Conservation (phyloP, 2,888 invertebrate genomes). For the Philonicus albiceps region DNA sequence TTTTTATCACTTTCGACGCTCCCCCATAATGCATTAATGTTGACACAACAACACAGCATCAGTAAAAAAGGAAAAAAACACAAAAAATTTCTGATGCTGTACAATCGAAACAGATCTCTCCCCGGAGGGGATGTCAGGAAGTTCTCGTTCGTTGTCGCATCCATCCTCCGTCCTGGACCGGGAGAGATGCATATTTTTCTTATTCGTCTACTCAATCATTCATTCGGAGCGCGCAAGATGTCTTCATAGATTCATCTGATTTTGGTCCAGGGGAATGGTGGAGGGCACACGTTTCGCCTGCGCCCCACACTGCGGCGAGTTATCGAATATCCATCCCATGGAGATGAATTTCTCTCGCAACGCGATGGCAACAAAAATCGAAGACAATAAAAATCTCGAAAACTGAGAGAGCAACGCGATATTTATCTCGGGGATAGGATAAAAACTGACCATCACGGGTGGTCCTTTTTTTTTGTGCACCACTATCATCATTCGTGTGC, state of each 20-base stretch:
- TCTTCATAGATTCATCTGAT: slow-evolving; percentile 28
- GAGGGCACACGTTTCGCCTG: not conserved
- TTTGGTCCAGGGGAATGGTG: not conserved
- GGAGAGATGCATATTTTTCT: not conserved
- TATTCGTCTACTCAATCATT: slow-evolving; percentile 19
- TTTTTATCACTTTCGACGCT: slow-evolving; percentile 23
- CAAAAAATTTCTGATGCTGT: not conserved
- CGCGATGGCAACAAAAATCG: not conserved
- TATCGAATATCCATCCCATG: slow-evolving; percentile 25
- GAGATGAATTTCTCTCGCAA: not conserved
- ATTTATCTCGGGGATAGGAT: slow-evolving; percentile 9
- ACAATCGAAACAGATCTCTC: not conserved
- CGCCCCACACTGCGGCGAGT: slow-evolving; percentile 19
- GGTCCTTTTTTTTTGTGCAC: slow-evolving; percentile 16
- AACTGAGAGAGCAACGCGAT: slow-evolving; percentile 9
- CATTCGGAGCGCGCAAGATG: slow-evolving; percentile 5
- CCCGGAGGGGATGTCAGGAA: not conserved
- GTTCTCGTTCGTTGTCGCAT: not conserved
- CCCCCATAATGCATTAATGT: slow-evolving; percentile 2
- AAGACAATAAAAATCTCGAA: slow-evolving; percentile 32
- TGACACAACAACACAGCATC: not conserved
- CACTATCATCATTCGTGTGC: not conserved
- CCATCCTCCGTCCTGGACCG: not conserved
- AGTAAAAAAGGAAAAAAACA: not conserved
- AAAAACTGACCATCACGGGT: slow-evolving; percentile 31